Evolutionary conservation across 2,113 vertebrate genomes (phyloP).

Genomic region (Vicugna pacos): DNA sequence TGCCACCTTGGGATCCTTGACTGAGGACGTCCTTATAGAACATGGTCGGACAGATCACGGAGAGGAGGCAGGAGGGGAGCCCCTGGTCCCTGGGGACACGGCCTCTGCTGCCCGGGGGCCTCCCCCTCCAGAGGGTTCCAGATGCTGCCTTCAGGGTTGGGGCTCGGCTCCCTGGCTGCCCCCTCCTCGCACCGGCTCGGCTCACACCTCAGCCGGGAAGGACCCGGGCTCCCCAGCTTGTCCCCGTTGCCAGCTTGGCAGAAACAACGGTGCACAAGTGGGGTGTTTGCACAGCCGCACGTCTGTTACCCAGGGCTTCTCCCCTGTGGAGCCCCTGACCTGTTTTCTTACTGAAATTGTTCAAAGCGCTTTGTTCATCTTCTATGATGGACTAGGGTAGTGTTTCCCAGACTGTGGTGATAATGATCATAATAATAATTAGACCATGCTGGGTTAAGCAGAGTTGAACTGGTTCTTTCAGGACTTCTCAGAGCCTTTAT

Average conservation of each 20-base stretch:
- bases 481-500: not conserved
- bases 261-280: rapidly evolving
- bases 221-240: too few species aligned
- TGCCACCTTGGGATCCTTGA: not conserved
- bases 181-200: too few species aligned
- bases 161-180: not conserved
- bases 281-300: not conserved
- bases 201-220: not conserved
- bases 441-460: not conserved
- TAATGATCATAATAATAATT: too few species aligned
- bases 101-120: not conserved
- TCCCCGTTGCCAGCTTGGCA: not conserved
- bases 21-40: not conserved
- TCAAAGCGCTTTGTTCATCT: not conserved
- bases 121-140: not conserved
- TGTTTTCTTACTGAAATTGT: not conserved
- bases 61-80: too few species aligned
- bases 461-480: not conserved
- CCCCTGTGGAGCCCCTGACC: not conserved
- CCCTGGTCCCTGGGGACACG: not conserved
- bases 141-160: too few species aligned
- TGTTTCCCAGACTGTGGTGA: not conserved
- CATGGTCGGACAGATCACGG: rapidly evolving
- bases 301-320: not conserved
- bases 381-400: too few species aligned